Percentiles rank a stretch among this genome's conserved stretches.
These are phyloP conservation scores for Vanessa atalanta DNA, from an alignment of 1,140 invertebrate genomes.

Conservation along the genomic window DNA sequence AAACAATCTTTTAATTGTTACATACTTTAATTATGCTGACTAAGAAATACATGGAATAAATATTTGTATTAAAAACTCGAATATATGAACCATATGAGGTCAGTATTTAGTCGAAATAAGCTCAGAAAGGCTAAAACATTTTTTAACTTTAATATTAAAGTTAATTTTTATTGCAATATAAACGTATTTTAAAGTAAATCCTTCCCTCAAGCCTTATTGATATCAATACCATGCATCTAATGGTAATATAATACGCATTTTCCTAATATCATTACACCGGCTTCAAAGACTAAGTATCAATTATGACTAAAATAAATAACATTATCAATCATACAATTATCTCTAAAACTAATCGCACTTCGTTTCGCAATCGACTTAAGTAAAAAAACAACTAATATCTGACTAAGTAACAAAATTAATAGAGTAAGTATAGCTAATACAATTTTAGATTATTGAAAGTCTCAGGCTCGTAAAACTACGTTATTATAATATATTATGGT, in stretches of 20 bases:
- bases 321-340: not conserved
- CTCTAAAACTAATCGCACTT: not conserved
- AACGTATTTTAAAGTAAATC: not conserved
- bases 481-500: not conserved
- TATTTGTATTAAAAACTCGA: not conserved
- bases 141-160: not conserved
- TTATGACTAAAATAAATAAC: not conserved
- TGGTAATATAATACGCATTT: not conserved
- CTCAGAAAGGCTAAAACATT: conserved; percentile 12
- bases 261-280: not conserved
- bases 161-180: no score
- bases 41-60: conserved; percentile 21
- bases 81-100: not conserved
- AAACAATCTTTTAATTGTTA: conserved; percentile 4
- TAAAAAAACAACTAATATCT: no score
- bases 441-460: no score
- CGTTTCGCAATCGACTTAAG: not conserved
- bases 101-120: conserved; percentile 18
- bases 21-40: conserved; percentile 7
- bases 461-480: no score
- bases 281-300: not conserved
- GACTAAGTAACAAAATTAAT: no score
- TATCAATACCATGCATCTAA: not conserved
- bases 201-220: not conserved
- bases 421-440: no score